phyloP scores from a whole-genome alignment of 1,140 invertebrate species.

The Achroia grisella region DNA sequence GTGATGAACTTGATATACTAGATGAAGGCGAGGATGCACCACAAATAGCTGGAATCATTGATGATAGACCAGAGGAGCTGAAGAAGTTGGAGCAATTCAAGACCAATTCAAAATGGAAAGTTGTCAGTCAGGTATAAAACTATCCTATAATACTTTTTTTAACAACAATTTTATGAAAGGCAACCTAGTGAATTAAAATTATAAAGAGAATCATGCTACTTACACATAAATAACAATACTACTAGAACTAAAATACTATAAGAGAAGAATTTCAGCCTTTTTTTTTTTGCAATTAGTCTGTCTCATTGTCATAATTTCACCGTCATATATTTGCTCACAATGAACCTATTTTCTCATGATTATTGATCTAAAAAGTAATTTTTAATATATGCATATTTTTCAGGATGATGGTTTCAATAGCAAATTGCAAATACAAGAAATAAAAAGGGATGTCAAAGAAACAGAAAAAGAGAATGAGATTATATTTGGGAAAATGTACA shows the following conservation, averaged over 20 bases:
- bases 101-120: constrained; percentile 81
- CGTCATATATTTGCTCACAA: no score
- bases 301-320: no score
- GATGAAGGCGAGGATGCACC: constrained; percentile 88
- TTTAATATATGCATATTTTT: constrained; percentile 18
- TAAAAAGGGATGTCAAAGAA: constrained; percentile 48
- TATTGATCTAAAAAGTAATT: not conserved
- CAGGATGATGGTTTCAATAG: constrained; percentile 70
- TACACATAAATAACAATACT: no score
- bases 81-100: constrained; percentile 78
- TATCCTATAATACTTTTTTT: no score
- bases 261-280: no score
- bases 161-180: no score
- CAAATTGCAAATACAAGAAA: constrained; percentile 55
- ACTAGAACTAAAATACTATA: no score
- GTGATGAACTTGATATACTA: constrained; percentile 81
- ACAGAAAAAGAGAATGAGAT: constrained; percentile 57
- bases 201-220: no score
- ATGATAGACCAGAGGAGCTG: constrained; percentile 85
- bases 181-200: no score
- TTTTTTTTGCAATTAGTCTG: no score
- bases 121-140: constrained; percentile 73
- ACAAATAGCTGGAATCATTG: constrained; percentile 91
- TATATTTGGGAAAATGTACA: constrained; percentile 67
- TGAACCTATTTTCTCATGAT: not conserved